Conservation (phyloP, 2,888 invertebrate species). For the Thecocarcelia acutangulata region DNA sequence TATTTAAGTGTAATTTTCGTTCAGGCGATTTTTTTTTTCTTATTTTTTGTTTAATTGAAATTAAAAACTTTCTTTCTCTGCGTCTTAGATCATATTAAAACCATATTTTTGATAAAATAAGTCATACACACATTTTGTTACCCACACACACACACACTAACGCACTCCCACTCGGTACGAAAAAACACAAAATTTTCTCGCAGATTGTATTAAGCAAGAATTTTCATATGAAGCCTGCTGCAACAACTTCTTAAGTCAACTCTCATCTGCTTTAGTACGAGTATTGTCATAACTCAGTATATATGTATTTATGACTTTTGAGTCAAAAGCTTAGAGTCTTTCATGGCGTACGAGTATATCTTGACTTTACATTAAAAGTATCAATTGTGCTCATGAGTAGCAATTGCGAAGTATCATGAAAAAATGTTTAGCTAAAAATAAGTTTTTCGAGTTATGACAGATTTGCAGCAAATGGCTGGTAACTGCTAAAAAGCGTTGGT, state of each 20-base stretch:
- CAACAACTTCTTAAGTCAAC: slow-evolving; percentile 45
- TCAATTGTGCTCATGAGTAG: no score
- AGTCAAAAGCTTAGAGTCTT: no score
- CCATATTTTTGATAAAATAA: slow-evolving; percentile 59
- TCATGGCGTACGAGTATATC: no score
- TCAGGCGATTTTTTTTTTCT: background rate
- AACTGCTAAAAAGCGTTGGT: background rate
- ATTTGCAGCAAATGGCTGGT: background rate
- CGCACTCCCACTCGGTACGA: background rate
- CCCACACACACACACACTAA: background rate
- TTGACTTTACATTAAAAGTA: no score
- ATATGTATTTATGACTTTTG: no score
- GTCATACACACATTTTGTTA: background rate
- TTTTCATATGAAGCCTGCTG: slow-evolving; percentile 34
- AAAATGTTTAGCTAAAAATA: no score
- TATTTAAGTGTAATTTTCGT: slow-evolving; percentile 25
- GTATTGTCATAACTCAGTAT: no score
- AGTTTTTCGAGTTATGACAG: no score
- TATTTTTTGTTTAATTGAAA: slow-evolving; percentile 54
- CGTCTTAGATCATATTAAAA: slow-evolving; percentile 47
- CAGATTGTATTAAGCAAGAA: slow-evolving; percentile 43
- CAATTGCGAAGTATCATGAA: no score
- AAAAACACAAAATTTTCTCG: background rate
- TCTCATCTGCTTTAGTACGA: background rate
- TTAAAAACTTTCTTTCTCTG: slow-evolving; percentile 55